phyloP scores from a whole-genome alignment of 2,113 vertebrate species.

The Chauna torquata region DNA sequence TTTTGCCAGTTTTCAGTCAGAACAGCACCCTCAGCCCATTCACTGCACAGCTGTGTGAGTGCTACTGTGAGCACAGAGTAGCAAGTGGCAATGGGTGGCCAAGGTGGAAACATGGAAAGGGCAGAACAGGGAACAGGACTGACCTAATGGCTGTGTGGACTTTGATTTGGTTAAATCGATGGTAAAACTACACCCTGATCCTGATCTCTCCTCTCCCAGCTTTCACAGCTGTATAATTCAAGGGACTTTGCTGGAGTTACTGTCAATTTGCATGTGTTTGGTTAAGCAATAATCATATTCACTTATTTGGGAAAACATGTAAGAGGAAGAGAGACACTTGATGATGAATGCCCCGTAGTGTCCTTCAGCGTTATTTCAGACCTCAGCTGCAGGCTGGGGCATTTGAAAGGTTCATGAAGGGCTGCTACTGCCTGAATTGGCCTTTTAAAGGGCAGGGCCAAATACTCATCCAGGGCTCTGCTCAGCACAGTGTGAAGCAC shows the following conservation, averaged over 20 bases:
- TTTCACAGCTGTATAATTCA: not conserved
- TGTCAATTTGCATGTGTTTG: not conserved
- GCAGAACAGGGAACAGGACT: not conserved
- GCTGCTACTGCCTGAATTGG: not conserved
- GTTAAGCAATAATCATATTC: no score
- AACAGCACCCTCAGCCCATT: not conserved
- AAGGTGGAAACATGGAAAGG: not conserved
- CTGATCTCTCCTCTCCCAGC: not conserved
- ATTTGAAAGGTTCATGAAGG: not conserved
- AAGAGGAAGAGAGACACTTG: not conserved
- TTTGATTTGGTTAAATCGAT: not conserved
- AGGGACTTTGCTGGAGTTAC: not conserved
- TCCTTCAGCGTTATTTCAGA: not conserved
- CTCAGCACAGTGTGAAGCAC: not conserved
- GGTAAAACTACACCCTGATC: not conserved
- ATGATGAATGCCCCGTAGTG: no score
- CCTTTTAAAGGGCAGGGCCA: not conserved
- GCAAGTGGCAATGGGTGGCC: not conserved
- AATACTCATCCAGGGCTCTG: not conserved
- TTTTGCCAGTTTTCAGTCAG: not conserved
- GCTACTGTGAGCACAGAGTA: not conserved
- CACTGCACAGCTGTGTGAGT: not conserved
- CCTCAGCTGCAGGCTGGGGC: not conserved
- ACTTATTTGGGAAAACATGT: not conserved
- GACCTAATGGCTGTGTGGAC: not conserved